phyloP scores from a whole-genome alignment of 2,888 invertebrate species.

The Ophion slaviceki region DNA sequence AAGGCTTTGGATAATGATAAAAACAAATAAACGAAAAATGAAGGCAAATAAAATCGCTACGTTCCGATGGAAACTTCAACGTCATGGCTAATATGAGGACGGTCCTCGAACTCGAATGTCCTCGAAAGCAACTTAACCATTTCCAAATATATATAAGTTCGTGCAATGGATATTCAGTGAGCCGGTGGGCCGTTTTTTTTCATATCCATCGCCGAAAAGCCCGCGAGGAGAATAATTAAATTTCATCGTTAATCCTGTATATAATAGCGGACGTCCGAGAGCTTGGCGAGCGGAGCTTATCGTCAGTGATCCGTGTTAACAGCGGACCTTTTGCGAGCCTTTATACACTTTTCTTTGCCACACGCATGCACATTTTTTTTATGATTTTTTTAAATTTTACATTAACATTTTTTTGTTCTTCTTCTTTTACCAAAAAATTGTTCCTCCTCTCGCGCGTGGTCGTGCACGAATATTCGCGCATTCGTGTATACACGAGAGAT shows the following conservation, averaged over 20 bases:
- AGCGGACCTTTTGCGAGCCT: neutral
- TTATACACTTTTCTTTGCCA: neutral
- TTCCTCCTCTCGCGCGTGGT: too few species aligned
- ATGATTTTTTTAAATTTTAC: neutral
- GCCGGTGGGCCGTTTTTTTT: constrained; percentile 48
- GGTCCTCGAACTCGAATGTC: neutral
- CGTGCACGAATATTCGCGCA: too few species aligned
- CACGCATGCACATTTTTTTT: neutral
- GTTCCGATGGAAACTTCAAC: neutral
- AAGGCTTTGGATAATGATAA: too few species aligned
- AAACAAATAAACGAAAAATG: too few species aligned
- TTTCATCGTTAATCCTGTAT: constrained; percentile 62
- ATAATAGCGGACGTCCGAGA: constrained; percentile 58
- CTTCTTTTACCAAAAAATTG: neutral
- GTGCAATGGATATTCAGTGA: constrained; percentile 45
- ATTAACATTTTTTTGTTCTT: neutral
- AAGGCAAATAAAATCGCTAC: too few species aligned
- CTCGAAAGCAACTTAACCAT: neutral
- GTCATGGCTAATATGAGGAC: neutral
- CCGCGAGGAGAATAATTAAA: constrained; percentile 62
- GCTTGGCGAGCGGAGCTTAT: constrained; percentile 51
- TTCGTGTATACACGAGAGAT: too few species aligned
- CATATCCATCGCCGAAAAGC: constrained; percentile 50
- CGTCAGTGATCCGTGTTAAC: constrained; percentile 59
- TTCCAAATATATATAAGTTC: constrained; percentile 2